These are phyloP conservation scores for Chrysemys picta DNA, from an alignment of 2,113 vertebrate species.

Conservation along the genomic window DNA sequence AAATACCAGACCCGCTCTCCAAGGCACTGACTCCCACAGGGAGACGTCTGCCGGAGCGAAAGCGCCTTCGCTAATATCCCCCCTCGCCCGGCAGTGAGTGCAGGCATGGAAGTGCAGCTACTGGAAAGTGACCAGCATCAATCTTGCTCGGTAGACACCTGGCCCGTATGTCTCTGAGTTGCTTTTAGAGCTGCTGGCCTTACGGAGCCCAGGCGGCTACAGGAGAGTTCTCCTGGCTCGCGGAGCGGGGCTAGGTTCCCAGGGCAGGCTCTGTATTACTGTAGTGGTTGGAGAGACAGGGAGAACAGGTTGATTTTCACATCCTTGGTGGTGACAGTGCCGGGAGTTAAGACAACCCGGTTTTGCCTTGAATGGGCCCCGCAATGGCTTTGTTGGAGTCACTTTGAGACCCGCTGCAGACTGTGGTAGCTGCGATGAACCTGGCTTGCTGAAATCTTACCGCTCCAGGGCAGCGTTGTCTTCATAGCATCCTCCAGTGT, in stretches of 20 bases:
- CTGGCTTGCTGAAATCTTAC: not conserved
- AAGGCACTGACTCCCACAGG: not conserved
- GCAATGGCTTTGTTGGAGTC: not conserved
- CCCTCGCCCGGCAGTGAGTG: not conserved
- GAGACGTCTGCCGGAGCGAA: not conserved
- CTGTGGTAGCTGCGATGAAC: not conserved
- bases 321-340: not conserved
- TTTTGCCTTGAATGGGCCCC: not conserved
- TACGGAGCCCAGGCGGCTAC: not conserved
- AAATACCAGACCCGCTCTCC: not conserved
- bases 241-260: not conserved
- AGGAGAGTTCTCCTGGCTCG: not conserved
- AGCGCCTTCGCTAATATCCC: not conserved
- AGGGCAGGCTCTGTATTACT: not conserved
- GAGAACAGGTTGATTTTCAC: not conserved
- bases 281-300: rapidly evolving
- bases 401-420: not conserved
- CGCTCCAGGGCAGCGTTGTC: not conserved
- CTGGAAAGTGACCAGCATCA: not conserved
- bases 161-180: no score
- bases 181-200: not conserved
- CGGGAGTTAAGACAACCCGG: not conserved
- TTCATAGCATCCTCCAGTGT: not conserved
- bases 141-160: not conserved
- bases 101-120: not conserved